Evolutionary conservation across 1,140 invertebrate species (phyloP).

Genomic region (Drosophila athabasca): DNA sequence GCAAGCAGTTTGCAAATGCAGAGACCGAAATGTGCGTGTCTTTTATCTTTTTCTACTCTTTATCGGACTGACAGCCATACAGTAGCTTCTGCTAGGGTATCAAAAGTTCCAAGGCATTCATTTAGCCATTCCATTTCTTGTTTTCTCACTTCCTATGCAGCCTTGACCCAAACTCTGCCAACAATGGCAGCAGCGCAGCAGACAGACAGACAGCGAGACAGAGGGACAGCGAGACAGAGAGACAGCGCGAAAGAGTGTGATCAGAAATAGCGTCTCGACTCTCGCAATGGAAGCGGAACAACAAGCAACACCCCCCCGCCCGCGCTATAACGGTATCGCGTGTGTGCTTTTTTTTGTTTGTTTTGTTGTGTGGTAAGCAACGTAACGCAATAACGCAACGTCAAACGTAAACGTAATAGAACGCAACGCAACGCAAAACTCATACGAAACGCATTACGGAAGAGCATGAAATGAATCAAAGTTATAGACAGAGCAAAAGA

Average conservation of each 20-base stretch:
- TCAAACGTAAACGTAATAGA: conserved; percentile 27
- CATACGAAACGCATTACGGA: conserved; percentile 43
- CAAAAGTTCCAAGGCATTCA: no score
- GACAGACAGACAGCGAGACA: conserved; percentile 23
- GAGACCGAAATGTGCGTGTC: no score
- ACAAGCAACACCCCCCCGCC: no score
- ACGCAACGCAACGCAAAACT: conserved; percentile 38
- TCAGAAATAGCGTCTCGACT: no score
- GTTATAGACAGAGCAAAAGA: conserved; percentile 48
- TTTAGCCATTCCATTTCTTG: not conserved
- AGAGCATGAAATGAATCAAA: conserved; percentile 35
- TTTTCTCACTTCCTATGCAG: conserved; percentile 22
- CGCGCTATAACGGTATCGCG: no score
- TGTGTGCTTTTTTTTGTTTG: not conserved
- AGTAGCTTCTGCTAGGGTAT: no score
- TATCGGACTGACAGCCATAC: no score
- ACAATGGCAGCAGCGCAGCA: conserved; percentile 33
- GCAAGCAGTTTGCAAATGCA: no score
- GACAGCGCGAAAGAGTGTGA: not conserved
- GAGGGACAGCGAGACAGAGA: conserved; percentile 2
- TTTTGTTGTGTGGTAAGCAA: conserved; percentile 10
- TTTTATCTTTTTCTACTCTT: no score
- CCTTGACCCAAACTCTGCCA: conserved; percentile 54
- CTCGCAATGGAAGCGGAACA: no score
- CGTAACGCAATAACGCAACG: conserved; percentile 27